Conservation (phyloP, 2,888 invertebrate species). For the Mechanitis mazaeus region DNA sequence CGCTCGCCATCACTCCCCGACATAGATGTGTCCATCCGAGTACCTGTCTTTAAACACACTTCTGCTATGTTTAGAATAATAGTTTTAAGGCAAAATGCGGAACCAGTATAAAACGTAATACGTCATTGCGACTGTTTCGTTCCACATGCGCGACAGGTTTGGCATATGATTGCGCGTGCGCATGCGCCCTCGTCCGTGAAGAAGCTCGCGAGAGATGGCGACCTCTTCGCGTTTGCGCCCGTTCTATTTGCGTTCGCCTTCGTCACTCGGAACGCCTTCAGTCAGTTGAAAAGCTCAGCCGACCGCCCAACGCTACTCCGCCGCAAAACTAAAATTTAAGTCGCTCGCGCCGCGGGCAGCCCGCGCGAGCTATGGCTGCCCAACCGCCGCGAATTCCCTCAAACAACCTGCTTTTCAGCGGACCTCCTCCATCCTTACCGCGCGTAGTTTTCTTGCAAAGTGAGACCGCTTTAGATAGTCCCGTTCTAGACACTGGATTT, state of each 20-base stretch:
- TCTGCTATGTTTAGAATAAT: slow-evolving; percentile 33
- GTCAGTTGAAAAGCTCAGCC: slow-evolving; percentile 73
- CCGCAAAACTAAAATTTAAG: slow-evolving; percentile 40
- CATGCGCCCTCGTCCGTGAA: slow-evolving; percentile 74
- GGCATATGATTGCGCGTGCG: slow-evolving; percentile 69
- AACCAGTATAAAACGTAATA: slow-evolving; percentile 66
- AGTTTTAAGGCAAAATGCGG: slow-evolving; percentile 57
- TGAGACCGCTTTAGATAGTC: slow-evolving; percentile 41
- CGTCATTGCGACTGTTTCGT: slow-evolving; percentile 67
- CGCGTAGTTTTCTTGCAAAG: slow-evolving; percentile 72
- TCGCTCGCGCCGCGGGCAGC: slow-evolving; percentile 54
- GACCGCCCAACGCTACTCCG: slow-evolving; percentile 70
- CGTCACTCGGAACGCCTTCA: slow-evolving; percentile 74
- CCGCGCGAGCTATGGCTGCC: slow-evolving; percentile 69
- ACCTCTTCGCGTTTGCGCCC: slow-evolving; percentile 74
- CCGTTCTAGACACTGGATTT: slow-evolving; percentile 36
- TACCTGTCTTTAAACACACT: slow-evolving; percentile 47
- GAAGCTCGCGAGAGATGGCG: slow-evolving; percentile 75
- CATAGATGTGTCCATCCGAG: slow-evolving; percentile 64
- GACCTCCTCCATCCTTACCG: slow-evolving; percentile 69
- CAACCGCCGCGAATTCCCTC: slow-evolving; percentile 69
- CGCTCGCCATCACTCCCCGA: slow-evolving; percentile 46
- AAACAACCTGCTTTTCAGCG: slow-evolving; percentile 70
- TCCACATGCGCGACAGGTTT: slow-evolving; percentile 68
- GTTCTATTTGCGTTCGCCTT: slow-evolving; percentile 75